phyloP scores from a whole-genome alignment of 2,888 invertebrate genomes.

The Acleris emargana region DNA sequence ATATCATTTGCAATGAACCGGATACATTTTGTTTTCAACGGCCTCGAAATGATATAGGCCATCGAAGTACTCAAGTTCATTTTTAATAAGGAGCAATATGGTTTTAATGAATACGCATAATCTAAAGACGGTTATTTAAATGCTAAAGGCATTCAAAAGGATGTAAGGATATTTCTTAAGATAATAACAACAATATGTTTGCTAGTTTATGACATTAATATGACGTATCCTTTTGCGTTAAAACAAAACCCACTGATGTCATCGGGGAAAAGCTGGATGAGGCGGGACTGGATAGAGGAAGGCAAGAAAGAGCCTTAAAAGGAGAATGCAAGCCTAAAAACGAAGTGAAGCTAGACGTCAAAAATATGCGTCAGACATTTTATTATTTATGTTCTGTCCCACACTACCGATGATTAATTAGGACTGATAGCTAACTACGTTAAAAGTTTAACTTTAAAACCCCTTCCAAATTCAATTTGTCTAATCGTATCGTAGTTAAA shows the following conservation, averaged over 20 bases:
- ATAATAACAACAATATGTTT: too few species aligned
- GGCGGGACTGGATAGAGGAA: too few species aligned
- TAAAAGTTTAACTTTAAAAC: neutral
- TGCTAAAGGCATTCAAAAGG: neutral
- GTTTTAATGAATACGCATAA: slow-evolving; percentile 2
- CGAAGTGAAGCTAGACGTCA: too few species aligned
- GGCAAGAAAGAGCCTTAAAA: too few species aligned
- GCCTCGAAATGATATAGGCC: slow-evolving; percentile 35
- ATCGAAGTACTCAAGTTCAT: slow-evolving; percentile 15
- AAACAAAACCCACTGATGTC: too few species aligned
- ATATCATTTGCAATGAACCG: slow-evolving; percentile 36
- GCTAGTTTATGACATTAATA: too few species aligned
- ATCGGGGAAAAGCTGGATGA: too few species aligned
- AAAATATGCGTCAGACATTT: too few species aligned
- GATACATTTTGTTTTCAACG: slow-evolving; percentile 34
- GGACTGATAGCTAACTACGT: neutral
- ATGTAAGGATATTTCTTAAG: too few species aligned
- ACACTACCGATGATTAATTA: neutral
- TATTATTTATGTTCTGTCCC: too few species aligned
- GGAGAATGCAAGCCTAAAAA: too few species aligned
- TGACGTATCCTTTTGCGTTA: too few species aligned
- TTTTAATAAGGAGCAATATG: slow-evolving; percentile 17
- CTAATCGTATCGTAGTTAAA: slow-evolving; percentile 44
- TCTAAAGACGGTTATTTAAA: slow-evolving; percentile 6
- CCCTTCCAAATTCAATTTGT: slow-evolving; percentile 39